phyloP scores from a whole-genome alignment of 1,140 invertebrate genomes.

The Euwallacea similis region DNA sequence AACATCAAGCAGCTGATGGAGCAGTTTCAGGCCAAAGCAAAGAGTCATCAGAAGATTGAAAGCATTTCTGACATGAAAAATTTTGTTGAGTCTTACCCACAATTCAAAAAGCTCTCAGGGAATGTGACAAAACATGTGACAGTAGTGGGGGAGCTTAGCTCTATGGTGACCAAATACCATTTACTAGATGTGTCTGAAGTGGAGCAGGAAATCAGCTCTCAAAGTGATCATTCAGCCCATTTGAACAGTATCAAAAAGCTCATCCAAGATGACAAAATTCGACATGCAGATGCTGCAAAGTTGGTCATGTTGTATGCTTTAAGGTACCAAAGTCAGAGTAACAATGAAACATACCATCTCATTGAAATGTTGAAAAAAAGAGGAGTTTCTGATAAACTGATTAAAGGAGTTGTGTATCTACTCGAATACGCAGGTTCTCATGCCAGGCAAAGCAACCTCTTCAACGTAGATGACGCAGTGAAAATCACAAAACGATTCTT shows the following conservation, averaged over 20 bases:
- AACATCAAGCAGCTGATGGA: conserved; percentile 98
- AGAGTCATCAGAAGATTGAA: conserved; percentile 96
- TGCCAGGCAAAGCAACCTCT: conserved; percentile 77
- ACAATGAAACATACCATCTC: conserved; percentile 78
- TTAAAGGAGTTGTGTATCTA: conserved; percentile 68
- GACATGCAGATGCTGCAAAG: conserved; percentile 79
- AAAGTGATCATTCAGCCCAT: conserved; percentile 88
- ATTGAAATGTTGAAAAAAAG: conserved; percentile 73
- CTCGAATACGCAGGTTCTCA: conserved; percentile 82
- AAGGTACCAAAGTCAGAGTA: conserved; percentile 87
- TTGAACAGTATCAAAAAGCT: conserved; percentile 50
- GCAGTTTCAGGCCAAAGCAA: conserved; percentile 94
- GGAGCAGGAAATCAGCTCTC: conserved; percentile 94
- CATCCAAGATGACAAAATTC: conserved; percentile 59
- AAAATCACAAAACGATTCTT: conserved; percentile 91
- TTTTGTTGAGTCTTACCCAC: conserved; percentile 97
- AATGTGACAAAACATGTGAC: conserved; percentile 97
- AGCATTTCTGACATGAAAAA: conserved; percentile 98
- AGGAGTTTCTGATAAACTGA: conserved; percentile 62
- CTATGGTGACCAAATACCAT: conserved; percentile 74
- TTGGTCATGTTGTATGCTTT: conserved; percentile 93
- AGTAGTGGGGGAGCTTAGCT: conserved; percentile 91
- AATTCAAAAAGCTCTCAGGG: conserved; percentile 99
- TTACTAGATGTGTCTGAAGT: conserved; percentile 93
- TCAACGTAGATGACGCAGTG: conserved; percentile 83